Conservation (phyloP, 2,797 vertebrate genomes). For the Dendrocincla tyrannina region DNA sequence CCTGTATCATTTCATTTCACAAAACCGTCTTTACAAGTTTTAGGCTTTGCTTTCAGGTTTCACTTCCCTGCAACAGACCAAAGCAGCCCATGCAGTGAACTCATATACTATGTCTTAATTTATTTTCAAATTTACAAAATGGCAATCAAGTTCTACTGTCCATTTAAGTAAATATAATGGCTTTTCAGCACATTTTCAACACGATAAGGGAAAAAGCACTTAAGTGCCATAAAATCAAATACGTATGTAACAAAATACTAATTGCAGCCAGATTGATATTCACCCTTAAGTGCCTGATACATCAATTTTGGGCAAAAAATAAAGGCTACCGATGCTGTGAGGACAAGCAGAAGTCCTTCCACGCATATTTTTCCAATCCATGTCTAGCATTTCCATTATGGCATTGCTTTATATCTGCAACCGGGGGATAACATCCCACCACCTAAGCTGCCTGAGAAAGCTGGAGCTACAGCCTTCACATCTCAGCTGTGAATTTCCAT, state of each 20-base stretch:
- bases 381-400: accelerated
- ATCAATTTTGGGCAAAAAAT: neutral
- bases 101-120: neutral
- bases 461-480: neutral
- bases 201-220: neutral
- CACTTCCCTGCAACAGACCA: neutral
- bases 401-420: neutral
- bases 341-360: neutral
- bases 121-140: neutral
- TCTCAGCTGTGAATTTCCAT: neutral
- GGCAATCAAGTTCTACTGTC: neutral
- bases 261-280: neutral
- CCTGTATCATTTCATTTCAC: neutral
- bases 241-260: neutral
- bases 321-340: neutral
- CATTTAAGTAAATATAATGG: neutral
- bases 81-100: neutral
- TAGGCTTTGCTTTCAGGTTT: neutral
- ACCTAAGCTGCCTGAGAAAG: neutral
- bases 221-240: neutral
- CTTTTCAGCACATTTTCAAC: neutral
- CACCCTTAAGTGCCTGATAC: neutral
- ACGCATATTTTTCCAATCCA: neutral
- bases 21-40: neutral
- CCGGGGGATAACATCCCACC: neutral